phyloP scores from a whole-genome alignment of 1,140 invertebrate species.

The Heliconius melpomene region DNA sequence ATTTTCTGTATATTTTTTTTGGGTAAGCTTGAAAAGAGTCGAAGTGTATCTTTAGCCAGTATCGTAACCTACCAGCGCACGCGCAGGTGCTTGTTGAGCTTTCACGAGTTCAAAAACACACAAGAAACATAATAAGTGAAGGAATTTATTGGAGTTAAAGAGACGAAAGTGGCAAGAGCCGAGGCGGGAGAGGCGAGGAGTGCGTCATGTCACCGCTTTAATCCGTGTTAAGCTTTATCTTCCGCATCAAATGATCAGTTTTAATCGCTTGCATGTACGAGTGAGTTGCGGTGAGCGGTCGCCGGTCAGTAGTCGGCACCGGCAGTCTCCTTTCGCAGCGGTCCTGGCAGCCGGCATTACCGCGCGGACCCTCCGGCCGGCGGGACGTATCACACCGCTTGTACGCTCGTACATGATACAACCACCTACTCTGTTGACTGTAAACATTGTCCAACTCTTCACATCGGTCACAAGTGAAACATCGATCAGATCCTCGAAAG shows the following conservation, averaged over 20 bases:
- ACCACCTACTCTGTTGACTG: not conserved
- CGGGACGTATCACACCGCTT: conserved; percentile 40
- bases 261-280: not conserved
- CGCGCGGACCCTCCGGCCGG: conserved; percentile 45
- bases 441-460: not conserved
- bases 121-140: not conserved
- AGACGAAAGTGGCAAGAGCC: not conserved
- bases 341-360: conserved; percentile 45
- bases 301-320: conserved; percentile 20
- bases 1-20: no score
- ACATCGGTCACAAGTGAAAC: not conserved
- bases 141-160: not conserved
- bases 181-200: not conserved
- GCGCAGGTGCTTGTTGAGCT: not conserved
- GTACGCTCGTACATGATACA: not conserved
- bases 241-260: conserved; percentile 22
- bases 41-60: no score
- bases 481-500: not conserved
- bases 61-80: not conserved
- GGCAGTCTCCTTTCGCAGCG: conserved; percentile 47
- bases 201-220: not conserved
- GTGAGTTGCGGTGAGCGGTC: conserved; percentile 25
- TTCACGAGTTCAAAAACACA: not conserved
- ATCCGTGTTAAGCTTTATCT: conserved; percentile 24
- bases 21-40: no score